Percentiles rank a stretch among this genome's conserved stretches.
Conservation (phyloP, 1,140 invertebrate species). For the Contarinia nasturtii region DNA sequence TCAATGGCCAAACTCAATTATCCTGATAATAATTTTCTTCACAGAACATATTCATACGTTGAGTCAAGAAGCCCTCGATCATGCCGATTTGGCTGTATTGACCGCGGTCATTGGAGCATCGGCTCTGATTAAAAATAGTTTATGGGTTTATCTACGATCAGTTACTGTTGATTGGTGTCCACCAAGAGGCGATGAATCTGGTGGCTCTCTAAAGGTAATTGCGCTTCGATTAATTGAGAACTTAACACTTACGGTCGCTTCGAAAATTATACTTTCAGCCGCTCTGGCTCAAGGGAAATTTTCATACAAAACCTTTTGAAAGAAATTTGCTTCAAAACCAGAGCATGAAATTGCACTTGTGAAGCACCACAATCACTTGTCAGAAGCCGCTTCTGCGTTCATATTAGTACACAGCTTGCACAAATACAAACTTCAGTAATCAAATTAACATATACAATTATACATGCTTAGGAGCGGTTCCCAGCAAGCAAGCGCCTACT, state of each 20-base stretch:
- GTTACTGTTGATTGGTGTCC: constrained; percentile 18
- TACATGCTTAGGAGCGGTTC: neutral
- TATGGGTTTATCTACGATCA: constrained; percentile 41
- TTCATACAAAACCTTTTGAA: no score
- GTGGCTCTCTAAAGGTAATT: constrained; percentile 15
- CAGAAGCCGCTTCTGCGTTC: no score
- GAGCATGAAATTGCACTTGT: no score
- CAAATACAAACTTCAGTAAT: no score
- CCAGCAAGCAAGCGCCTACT: no score
- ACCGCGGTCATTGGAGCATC: constrained; percentile 59
- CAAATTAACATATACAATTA: no score
- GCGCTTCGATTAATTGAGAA: neutral
- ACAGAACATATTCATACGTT: constrained; percentile 54
- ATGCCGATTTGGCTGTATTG: constrained; percentile 55
- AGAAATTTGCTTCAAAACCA: no score
- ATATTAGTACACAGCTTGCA: no score
- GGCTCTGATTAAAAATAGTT: constrained; percentile 49
- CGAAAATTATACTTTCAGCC: no score
- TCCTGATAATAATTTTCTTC: neutral
- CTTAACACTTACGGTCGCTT: no score
- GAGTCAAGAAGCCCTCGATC: constrained; percentile 60
- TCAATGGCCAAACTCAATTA: neutral
- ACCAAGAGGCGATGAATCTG: constrained; percentile 21
- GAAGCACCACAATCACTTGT: no score
- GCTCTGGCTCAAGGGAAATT: no score